These are phyloP conservation scores for Drusus annulatus DNA, from an alignment of 1,140 invertebrate species.

Conservation along the genomic window DNA sequence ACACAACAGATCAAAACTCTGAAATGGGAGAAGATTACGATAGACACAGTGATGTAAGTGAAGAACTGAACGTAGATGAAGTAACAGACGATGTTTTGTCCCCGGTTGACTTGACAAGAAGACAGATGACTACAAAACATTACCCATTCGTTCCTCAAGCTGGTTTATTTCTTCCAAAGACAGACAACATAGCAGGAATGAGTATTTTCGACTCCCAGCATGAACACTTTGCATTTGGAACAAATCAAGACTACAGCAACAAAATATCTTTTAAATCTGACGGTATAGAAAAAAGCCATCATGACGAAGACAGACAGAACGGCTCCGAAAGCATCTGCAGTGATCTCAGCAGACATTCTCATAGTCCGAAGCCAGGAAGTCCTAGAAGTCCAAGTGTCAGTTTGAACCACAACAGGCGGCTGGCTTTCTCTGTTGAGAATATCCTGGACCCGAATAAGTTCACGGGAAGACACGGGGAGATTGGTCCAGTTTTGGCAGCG, in stretches of 20 bases:
- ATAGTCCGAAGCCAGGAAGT: slow-evolving; percentile 63
- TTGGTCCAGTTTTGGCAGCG: slow-evolving; percentile 1
- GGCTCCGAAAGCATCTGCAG: slow-evolving; percentile 67
- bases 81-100: slow-evolving; percentile 64
- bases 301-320: slow-evolving; percentile 58
- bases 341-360: slow-evolving; percentile 64
- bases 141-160: slow-evolving; percentile 54
- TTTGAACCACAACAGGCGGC: slow-evolving; percentile 66
- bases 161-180: slow-evolving; percentile 50
- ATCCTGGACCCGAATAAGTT: slow-evolving; percentile 93
- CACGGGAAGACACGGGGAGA: slow-evolving; percentile 73
- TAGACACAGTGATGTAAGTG: slow-evolving; percentile 56
- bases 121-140: slow-evolving; percentile 56
- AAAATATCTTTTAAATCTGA: slow-evolving; percentile 42
- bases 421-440: slow-evolving; percentile 93
- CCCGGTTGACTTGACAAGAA: slow-evolving; percentile 66
- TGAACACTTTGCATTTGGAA: slow-evolving; percentile 47
- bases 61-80: slow-evolving; percentile 66
- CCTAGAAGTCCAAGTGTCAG: slow-evolving; percentile 63
- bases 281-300: slow-evolving; percentile 35
- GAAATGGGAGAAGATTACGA: slow-evolving; percentile 64
- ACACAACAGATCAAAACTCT: slow-evolving; percentile 7
- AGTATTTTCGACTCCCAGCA: slow-evolving; percentile 59
- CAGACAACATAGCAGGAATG: slow-evolving; percentile 38
- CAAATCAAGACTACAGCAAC: slow-evolving; percentile 50